These are phyloP conservation scores for Drosophila obscura DNA, from an alignment of 1,140 invertebrate species.

Conservation along the genomic window DNA sequence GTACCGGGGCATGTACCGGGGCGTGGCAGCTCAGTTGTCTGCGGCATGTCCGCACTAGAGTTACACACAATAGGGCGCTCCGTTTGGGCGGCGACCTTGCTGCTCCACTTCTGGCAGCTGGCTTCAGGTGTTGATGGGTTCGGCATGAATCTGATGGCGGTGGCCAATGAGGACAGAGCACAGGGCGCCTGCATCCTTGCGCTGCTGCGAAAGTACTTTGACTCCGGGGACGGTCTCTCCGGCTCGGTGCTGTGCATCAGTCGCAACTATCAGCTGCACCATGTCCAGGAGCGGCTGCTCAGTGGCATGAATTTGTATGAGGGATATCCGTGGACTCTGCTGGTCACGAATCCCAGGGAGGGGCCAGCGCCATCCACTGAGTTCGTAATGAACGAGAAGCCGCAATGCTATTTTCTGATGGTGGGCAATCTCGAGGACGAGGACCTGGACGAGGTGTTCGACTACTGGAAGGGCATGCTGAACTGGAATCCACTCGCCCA, in stretches of 20 bases:
- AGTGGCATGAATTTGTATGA: slow-evolving; percentile 34
- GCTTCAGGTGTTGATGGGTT: slow-evolving; percentile 34
- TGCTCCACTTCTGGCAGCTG: slow-evolving; percentile 19
- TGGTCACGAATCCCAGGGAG: slow-evolving; percentile 36
- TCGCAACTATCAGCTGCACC: slow-evolving; percentile 37
- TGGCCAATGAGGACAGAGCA: slow-evolving; percentile 45
- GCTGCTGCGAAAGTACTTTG: slow-evolving; percentile 70
- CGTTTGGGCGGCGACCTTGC: slow-evolving; percentile 25
- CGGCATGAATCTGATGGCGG: slow-evolving; percentile 69
- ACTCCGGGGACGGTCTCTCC: slow-evolving; percentile 61
- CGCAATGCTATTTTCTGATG: slow-evolving; percentile 75
- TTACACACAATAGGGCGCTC: slow-evolving; percentile 13
- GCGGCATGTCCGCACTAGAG: slow-evolving; percentile 51
- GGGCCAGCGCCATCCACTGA: background rate
- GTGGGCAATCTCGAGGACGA: slow-evolving; percentile 70
- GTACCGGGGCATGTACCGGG: slow-evolving; percentile 17
- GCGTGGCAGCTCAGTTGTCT: slow-evolving; percentile 59
- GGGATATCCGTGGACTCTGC: slow-evolving; percentile 55
- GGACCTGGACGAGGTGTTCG: slow-evolving; percentile 65
- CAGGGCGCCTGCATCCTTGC: slow-evolving; percentile 61
- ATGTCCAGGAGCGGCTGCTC: slow-evolving; percentile 57
- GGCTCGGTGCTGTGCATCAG: slow-evolving; percentile 66
- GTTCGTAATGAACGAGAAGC: slow-evolving; percentile 62
- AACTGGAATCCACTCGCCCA: slow-evolving; percentile 82
- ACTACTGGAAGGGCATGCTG: slow-evolving; percentile 63